Evolutionary conservation across 2,797 vertebrate genomes (phyloP), one percentile per base, ranked within the genome.

Genomic region (Xiphorhynchus erythropygius): DNA sequence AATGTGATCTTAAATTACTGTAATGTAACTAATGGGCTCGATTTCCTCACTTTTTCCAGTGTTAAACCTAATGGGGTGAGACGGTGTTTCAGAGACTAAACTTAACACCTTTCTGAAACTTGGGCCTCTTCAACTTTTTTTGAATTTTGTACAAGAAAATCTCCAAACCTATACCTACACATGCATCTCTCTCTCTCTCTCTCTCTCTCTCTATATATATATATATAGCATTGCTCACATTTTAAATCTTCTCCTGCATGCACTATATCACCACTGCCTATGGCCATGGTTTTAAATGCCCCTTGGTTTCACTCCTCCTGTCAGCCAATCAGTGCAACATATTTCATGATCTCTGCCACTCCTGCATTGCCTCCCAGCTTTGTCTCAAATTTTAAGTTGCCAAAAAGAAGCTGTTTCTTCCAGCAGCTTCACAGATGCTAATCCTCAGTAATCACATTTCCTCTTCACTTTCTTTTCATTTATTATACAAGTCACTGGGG

Each of bases 41-140:
- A 25, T 83, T 87, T 85, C 68, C 68, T 77, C 71, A 68, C 19
- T 53, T 93, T 80, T 91, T 87, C 77, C 70, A 64, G 24, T 24
- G 27, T 68, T 80, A 57, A 67, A 57, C 33, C 15, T 46, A 80
- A 57, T 49, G 12, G 28, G 13, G 33, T 39, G 5, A 78, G 71
- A 46, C 69, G 37, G 37, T 10, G 10, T 87, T 93, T 93, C 57
- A 68, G 39, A 81, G 60, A 68, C 71, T 91, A 64, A 79, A 65
- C 25, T 30, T 35, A 35, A 77, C 14, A 60, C 15, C 19, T 33
- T 56, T 60, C 37, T 85, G 81, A 83, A 94, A 68, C 27, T 30
- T 17, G 21, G n/a, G 24, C 5, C 32, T 65, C 28, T 44, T 60
- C 19, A 47, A 39, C 16, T 57, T 55, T 79, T 65, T 50, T 64